Conservation (phyloP, 2,888 invertebrate genomes). For the Philaethria dido region DNA sequence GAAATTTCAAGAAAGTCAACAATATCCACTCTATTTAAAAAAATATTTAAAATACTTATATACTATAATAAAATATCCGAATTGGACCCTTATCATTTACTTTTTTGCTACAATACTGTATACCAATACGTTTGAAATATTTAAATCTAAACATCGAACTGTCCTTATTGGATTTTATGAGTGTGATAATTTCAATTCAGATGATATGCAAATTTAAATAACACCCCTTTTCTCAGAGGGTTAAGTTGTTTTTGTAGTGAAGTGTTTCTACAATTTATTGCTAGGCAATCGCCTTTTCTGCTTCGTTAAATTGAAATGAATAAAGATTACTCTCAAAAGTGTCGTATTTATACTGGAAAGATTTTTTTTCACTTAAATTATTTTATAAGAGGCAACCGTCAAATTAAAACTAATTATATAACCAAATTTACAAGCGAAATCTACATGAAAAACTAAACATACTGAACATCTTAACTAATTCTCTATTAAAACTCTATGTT, state of each 20-base stretch:
- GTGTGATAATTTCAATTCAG: conserved; percentile 60
- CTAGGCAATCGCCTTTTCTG: conserved; percentile 59
- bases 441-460: too few species aligned
- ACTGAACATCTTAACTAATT: too few species aligned
- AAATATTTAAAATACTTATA: too few species aligned
- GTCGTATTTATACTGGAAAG: conserved; percentile 30
- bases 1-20: too few species aligned
- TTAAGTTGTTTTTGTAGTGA: conserved; percentile 78
- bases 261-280: conserved; percentile 64
- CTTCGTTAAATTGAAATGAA: conserved; percentile 66
- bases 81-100: too few species aligned
- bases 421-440: too few species aligned
- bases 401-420: not conserved
- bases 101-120: too few species aligned
- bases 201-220: conserved; percentile 73
- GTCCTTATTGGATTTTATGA: conserved; percentile 33
- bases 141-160: not conserved
- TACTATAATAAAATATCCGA: too few species aligned
- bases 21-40: too few species aligned
- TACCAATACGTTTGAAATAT: too few species aligned
- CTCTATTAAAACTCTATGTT: too few species aligned
- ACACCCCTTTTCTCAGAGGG: conserved; percentile 64
- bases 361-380: conserved; percentile 20
- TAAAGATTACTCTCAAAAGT: conserved; percentile 58
- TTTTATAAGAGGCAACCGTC: not conserved